Evolutionary conservation across 2,797 vertebrate species (phyloP), one percentile per base, ranked within the genome.

Genomic region (Acestrorhynchus altus): DNA sequence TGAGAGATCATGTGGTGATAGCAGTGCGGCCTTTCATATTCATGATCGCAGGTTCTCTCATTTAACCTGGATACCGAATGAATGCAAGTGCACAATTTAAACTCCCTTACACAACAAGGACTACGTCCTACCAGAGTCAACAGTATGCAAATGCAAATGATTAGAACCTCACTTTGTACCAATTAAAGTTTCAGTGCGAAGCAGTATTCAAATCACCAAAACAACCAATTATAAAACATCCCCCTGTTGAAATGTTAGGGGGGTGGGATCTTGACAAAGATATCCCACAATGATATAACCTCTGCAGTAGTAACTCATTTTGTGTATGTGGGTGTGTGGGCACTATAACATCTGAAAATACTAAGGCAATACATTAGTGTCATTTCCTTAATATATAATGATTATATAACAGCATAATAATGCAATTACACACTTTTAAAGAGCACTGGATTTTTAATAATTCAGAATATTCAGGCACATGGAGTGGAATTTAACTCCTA

Each of bases 41-140:
- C 77, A 77, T 63, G 47, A 78, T 82, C 60, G 71, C 68, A 75
- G 39, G 52, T 69, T 60, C 56, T 39, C 28, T 56, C 72, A 75
- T 74, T 67, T 35, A 46, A 51, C 22, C 70, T 22, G 26, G 35
- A 59, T 59, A 44, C 51, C 44, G n/a, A 66, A 12, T 31, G 77
- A 65, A 49, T 59, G 42, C 65, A 77, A 46, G 65, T 74, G 60
- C 74, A 72, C 31, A 10, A 49, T 49, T 46, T 65, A 46, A 31
- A 18, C 22, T 66, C 35, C 72, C 71, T 44, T 54, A 71, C 66
- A 65, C 44, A 80, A 74, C 31, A 31, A 72, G 67, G 60, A 56
- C 47, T 65, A 35, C 57, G 52, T 64, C 52, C 60, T 57, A 78
- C n/a, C n/a, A 72, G 52, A 20, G 71, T 72, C 68, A 72, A 54